phyloP scores from a whole-genome alignment of 64 coral and sea anemone genomes.

The Stichodactyla helianthus region DNA sequence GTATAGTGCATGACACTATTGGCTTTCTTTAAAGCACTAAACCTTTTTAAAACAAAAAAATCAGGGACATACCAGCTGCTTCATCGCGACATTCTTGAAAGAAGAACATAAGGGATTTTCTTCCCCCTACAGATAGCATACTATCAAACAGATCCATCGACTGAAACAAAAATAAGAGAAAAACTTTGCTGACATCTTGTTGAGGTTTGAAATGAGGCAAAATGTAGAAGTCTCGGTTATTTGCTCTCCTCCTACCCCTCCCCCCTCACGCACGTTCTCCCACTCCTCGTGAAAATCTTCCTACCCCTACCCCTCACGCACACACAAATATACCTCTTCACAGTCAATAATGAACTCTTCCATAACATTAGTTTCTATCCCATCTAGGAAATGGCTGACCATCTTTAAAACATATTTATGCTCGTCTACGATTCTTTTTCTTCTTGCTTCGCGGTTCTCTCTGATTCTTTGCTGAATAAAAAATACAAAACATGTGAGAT shows the following conservation, averaged over 20 bases:
- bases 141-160: conserved; percentile 57
- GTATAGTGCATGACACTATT: no score
- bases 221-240: background rate
- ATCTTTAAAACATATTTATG: conserved; percentile 71
- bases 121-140: conserved; percentile 64
- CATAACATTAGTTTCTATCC: conserved; percentile 49
- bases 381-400: conserved; percentile 47
- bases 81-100: conserved; percentile 56
- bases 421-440: conserved; percentile 58
- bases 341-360: conserved; percentile 85
- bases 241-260: no score
- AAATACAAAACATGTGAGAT: background rate
- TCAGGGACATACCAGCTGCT: conserved; percentile 49
- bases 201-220: background rate
- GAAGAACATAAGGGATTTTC: conserved; percentile 73
- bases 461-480: conserved; percentile 76
- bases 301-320: background rate
- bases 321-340: conserved; percentile 39
- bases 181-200: background rate
- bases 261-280: no score
- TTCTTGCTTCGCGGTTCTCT: conserved; percentile 80
- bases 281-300: background rate
- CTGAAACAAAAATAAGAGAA: conserved; percentile 19
- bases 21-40: no score
- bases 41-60: background rate